A percentile compares a stretch with the other conserved stretches of the same genome.
These are phyloP conservation scores for Andrena trimmerana DNA, from an alignment of 2,888 invertebrate species.

Conservation along the genomic window DNA sequence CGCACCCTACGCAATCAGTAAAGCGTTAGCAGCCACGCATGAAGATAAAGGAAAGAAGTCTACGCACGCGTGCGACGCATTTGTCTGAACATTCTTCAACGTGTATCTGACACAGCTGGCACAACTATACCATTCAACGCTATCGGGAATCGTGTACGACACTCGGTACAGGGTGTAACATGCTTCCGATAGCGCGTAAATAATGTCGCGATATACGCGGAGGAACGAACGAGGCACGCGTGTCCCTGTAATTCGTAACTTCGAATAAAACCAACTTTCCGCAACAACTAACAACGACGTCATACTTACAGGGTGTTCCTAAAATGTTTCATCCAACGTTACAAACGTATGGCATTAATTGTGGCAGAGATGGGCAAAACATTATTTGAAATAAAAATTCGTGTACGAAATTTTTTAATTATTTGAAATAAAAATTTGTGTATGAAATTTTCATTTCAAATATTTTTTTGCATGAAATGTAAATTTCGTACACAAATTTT, in stretches of 20 bases:
- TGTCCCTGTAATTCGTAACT: conserved; percentile 56
- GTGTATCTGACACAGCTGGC: conserved; percentile 8
- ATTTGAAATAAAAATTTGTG: no score
- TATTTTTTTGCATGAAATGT: no score
- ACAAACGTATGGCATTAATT: no score
- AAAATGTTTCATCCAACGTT: no score
- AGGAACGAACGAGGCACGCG: conserved; percentile 1
- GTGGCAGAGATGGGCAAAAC: no score
- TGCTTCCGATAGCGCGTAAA: conserved; percentile 32
- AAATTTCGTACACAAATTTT: no score
- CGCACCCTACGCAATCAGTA: neutral
- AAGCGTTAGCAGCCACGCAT: neutral
- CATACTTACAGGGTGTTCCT: neutral
- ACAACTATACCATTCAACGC: conserved; percentile 18
- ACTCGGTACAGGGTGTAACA: conserved; percentile 12
- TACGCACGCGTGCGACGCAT: neutral
- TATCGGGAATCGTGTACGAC: conserved; percentile 34
- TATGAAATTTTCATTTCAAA: no score
- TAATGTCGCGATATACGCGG: conserved; percentile 30
- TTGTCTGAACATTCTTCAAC: conserved; percentile 24
- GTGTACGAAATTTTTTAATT: no score
- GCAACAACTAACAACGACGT: conserved; percentile 9
- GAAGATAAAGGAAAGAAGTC: neutral
- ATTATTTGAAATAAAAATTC: no score
- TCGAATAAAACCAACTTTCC: conserved; percentile 25